These are phyloP conservation scores for Drosophila stalkeri DNA, from an alignment of 2,888 invertebrate genomes.

Conservation along the genomic window DNA sequence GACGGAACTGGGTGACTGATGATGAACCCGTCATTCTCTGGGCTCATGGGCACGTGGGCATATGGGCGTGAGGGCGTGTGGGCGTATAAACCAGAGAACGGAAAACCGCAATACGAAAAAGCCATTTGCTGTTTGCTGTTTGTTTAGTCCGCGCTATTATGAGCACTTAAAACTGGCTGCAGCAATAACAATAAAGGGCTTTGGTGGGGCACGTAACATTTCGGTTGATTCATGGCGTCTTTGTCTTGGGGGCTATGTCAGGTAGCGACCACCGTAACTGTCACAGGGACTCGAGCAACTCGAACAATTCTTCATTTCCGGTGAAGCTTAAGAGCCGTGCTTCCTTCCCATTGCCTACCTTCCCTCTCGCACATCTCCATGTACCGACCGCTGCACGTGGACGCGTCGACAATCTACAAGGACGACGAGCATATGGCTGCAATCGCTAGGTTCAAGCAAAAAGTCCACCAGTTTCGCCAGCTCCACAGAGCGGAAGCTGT, in stretches of 20 bases:
- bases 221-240: slow-evolving; percentile 48
- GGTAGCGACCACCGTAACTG: slow-evolving; percentile 57
- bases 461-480: slow-evolving; percentile 22
- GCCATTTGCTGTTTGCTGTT: slow-evolving; percentile 63
- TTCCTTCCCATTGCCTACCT: slow-evolving; percentile 59
- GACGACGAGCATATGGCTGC: slow-evolving; percentile 29
- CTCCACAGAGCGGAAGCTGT: slow-evolving; percentile 65
- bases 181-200: slow-evolving; percentile 29
- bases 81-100: slow-evolving; percentile 38
- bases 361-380: slow-evolving; percentile 4
- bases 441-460: slow-evolving; percentile 16
- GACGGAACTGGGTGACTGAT: slow-evolving; percentile 41
- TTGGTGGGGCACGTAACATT: slow-evolving; percentile 41
- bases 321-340: slow-evolving; percentile 77
- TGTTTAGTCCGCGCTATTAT: slow-evolving; percentile 56
- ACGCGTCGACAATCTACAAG: slow-evolving; percentile 17
- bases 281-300: slow-evolving; percentile 62
- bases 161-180: slow-evolving; percentile 68
- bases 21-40: slow-evolving; percentile 50
- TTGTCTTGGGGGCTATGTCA: slow-evolving; percentile 53
- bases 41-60: not conserved
- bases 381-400: slow-evolving; percentile 23
- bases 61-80: not conserved
- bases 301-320: slow-evolving; percentile 80
- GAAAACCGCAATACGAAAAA: slow-evolving; percentile 74